Evolutionary conservation across 2,888 invertebrate species (phyloP).

Genomic region (Andrena minutula): DNA sequence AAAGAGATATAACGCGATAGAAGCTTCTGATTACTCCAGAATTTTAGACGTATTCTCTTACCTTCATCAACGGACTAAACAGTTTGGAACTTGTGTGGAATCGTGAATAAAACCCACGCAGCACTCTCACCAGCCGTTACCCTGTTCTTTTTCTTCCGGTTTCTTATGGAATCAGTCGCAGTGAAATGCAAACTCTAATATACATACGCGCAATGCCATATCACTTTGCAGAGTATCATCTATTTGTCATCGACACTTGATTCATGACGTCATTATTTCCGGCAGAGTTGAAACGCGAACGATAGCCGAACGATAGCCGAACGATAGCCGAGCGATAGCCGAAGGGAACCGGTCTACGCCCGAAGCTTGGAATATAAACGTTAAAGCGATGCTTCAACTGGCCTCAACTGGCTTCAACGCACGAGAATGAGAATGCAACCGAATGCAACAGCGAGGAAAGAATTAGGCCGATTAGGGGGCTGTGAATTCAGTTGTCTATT

Average conservation of each 20-base stretch:
- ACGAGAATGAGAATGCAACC: slow-evolving; percentile 15
- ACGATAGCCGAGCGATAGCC: slow-evolving; percentile 55
- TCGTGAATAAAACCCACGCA: slow-evolving; percentile 35
- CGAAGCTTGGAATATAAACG: slow-evolving; percentile 55
- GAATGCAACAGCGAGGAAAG: too few species aligned
- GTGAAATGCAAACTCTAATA: slow-evolving; percentile 35
- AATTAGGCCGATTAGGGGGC: slow-evolving; percentile 3
- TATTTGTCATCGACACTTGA: slow-evolving; percentile 72
- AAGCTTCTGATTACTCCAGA: background rate
- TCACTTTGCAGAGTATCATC: slow-evolving; percentile 65
- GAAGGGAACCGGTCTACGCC: slow-evolving; percentile 68
- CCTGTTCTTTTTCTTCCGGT: background rate
- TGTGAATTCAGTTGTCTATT: background rate
- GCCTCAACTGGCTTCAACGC: too few species aligned
- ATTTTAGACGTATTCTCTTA: slow-evolving; percentile 44
- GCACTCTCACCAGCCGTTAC: background rate
- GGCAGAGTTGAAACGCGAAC: slow-evolving; percentile 68
- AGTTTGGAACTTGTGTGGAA: slow-evolving; percentile 18
- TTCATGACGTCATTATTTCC: slow-evolving; percentile 81
- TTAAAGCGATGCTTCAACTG: slow-evolving; percentile 15
- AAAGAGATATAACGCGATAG: slow-evolving; percentile 13
- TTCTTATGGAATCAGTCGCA: slow-evolving; percentile 34
- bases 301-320: slow-evolving; percentile 40
- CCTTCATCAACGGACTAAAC: slow-evolving; percentile 65
- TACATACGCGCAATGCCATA: slow-evolving; percentile 49